Evolutionary conservation across 1,140 invertebrate genomes (phyloP).

Genomic region (Himalopsyche phryganea): DNA sequence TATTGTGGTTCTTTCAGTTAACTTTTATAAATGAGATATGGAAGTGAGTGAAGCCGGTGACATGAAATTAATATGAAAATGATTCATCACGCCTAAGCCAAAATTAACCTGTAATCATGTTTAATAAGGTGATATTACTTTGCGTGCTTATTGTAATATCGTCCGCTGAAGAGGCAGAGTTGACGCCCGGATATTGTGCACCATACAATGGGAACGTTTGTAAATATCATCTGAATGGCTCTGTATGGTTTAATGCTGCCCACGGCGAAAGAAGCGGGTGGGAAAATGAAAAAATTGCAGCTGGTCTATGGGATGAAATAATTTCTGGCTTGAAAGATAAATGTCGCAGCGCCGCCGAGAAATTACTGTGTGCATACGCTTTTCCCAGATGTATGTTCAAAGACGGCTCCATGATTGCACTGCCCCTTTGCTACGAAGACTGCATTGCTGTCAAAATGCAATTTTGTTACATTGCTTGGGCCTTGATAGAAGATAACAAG

Average conservation of each 20-base stretch:
- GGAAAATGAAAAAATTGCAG: slow-evolving; percentile 81
- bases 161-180: slow-evolving; percentile 17
- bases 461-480: slow-evolving; percentile 92
- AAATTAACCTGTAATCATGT: too few species aligned
- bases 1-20: slow-evolving; percentile 5
- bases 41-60: too few species aligned
- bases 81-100: too few species aligned
- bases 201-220: slow-evolving; percentile 87
- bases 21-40: too few species aligned
- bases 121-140: too few species aligned
- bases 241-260: slow-evolving; percentile 80
- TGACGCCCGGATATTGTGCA: slow-evolving; percentile 68
- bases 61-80: too few species aligned
- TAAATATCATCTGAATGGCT: slow-evolving; percentile 70
- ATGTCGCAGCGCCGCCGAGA: slow-evolving; percentile 83
- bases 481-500: slow-evolving; percentile 85
- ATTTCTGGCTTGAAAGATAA: slow-evolving; percentile 74
- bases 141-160: slow-evolving; percentile 18
- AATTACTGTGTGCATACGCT: slow-evolving; percentile 85
- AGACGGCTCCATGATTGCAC: slow-evolving; percentile 51
- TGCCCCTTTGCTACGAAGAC: slow-evolving; percentile 87
- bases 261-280: slow-evolving; percentile 64
- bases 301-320: slow-evolving; percentile 79
- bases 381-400: slow-evolving; percentile 81
- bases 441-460: slow-evolving; percentile 85